Evolutionary conservation across 2,888 invertebrate genomes (phyloP), one percentile per base, ranked within the genome.

Genomic region (Gymnosoma rotundatum): DNA sequence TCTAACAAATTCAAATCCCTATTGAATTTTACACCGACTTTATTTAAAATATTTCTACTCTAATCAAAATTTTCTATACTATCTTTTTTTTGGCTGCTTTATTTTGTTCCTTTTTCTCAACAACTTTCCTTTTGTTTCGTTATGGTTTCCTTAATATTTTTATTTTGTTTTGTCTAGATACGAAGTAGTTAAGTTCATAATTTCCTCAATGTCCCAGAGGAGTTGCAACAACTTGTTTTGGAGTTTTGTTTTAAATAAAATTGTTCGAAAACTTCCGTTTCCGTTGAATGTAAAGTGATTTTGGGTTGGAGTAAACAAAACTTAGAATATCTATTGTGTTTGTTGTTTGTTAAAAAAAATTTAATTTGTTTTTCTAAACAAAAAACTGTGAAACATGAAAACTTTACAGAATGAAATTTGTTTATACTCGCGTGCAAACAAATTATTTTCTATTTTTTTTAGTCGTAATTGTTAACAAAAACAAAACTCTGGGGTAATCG

Each of bases 231-330:
- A 79, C 72, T 83, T 83, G 72, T 80, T 76, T 79, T 45, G 48
- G 14, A 48, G 61, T 42, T 61, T 64, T 56, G 76, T 50, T 72
- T 50, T 52, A 21, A 32, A 58, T 58, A 61, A 80, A 80, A 38
- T 83, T 81, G 69, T 81, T 78, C 72, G 25, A 63, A 74, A 83
- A 81, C 73, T 78, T 81, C 84, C 84, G 84, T 84, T 84, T 84
- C 80, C 81, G 84, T 76, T 83, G 66, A 80, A 56, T 45, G 18
- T 70, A 6, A 50, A 80, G 60, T 25, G 67, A 78, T 80, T 78
- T 73, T 56, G 25, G 7, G 14, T 25, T 14, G 42, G 4, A 42
- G 12, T 12, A 42, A 10, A 42, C 42, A 12, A 42, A 42, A 42
- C 12, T 42, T 0, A 0, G 1, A 12, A 42, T 42, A n/a, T 6